phyloP scores from a whole-genome alignment of 2,888 invertebrate species.

The Heliconius ethilla region DNA sequence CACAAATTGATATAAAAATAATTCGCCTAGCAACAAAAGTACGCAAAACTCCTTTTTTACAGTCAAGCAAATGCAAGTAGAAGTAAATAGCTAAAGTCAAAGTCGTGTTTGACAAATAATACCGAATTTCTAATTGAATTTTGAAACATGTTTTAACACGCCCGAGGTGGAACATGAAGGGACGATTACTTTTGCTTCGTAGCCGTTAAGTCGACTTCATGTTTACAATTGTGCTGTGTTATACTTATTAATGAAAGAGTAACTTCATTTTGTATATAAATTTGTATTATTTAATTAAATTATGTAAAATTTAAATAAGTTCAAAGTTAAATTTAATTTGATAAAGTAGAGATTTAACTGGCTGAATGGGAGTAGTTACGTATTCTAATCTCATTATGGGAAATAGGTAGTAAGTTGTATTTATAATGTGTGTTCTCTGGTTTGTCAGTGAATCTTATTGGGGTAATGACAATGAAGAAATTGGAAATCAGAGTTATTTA shows the following conservation, averaged over 20 bases:
- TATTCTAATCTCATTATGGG: too few species aligned
- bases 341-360: too few species aligned
- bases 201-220: conserved; percentile 18
- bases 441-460: too few species aligned
- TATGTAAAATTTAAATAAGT: not conserved
- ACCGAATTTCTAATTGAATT: conserved; percentile 31
- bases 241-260: conserved; percentile 2
- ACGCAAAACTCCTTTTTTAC: not conserved
- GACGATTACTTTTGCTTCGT: conserved; percentile 18
- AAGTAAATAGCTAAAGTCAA: conserved; percentile 16
- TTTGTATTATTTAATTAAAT: not conserved
- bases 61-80: conserved; percentile 4
- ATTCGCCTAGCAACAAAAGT: not conserved
- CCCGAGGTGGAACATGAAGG: conserved; percentile 19
- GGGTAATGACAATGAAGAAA: too few species aligned
- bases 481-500: too few species aligned
- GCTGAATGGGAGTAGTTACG: too few species aligned
- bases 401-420: too few species aligned
- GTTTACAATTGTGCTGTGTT: conserved; percentile 12
- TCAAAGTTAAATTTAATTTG: too few species aligned
- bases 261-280: conserved; percentile 2
- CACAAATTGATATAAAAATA: not conserved
- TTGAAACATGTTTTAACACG: conserved; percentile 35
- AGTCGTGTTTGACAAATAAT: conserved; percentile 34
- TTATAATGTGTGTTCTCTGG: too few species aligned